Evolutionary conservation across 2,113 vertebrate species (phyloP).

Genomic region (Lagopus leucura): DNA sequence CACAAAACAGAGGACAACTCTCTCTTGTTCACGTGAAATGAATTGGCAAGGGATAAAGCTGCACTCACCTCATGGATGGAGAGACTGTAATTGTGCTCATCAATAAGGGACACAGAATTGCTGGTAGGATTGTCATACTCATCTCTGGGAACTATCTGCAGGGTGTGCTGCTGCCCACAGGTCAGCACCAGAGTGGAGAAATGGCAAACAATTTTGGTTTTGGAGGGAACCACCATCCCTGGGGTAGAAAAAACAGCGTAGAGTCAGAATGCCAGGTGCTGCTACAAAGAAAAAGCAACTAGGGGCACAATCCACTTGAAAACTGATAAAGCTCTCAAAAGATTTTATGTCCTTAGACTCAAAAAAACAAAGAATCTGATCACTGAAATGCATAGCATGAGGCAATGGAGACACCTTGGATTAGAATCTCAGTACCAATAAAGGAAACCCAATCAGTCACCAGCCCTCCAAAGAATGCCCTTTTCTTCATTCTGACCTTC

Average conservation of each 20-base stretch:
- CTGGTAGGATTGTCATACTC: conserved; percentile 97
- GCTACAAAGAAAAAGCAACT: not conserved
- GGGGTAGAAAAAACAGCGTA: conserved; percentile 53
- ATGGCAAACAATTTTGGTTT: conserved; percentile 97
- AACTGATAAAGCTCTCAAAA: not conserved
- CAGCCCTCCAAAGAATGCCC: not conserved
- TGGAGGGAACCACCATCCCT: conserved; percentile 96
- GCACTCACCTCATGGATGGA: conserved; percentile 80
- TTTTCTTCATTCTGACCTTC: not conserved
- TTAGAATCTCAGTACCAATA: not conserved
- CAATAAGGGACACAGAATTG: conserved; percentile 89
- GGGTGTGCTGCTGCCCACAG: conserved; percentile 90
- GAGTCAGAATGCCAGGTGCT: not conserved
- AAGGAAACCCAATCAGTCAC: not conserved
- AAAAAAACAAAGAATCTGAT: not conserved
- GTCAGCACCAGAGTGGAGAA: conserved; percentile 97
- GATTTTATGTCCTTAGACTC: not conserved
- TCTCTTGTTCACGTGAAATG: not conserved
- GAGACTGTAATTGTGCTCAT: conserved; percentile 91
- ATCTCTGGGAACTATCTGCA: conserved; percentile 95
- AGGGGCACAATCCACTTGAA: not conserved
- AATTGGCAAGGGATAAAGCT: not conserved
- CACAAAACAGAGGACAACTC: not conserved
- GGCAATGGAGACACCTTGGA: not conserved
- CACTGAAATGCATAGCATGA: not conserved